Percentiles rank a stretch among this genome's conserved stretches.
Evolutionary conservation across 2,797 vertebrate genomes (phyloP).

Genomic region (Tapirus indicus): DNA sequence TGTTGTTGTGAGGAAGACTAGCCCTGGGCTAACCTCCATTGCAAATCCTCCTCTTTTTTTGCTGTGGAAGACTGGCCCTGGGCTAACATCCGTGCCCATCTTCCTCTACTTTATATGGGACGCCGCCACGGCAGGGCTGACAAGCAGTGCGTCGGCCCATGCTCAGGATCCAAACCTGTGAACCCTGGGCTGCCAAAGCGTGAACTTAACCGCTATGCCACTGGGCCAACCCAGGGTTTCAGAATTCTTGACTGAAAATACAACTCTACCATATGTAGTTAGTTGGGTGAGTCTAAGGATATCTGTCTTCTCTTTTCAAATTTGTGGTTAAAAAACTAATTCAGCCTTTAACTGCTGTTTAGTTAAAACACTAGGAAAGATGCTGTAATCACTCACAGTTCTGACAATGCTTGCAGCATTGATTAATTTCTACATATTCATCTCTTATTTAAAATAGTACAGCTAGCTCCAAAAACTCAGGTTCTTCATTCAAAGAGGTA

Average conservation of each 20-base stretch:
- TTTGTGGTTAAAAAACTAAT: constrained; percentile 16
- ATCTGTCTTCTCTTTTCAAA: constrained; percentile 31
- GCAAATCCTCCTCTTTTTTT: no score
- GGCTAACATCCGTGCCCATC: no score
- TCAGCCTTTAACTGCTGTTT: not conserved
- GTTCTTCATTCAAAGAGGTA: constrained; percentile 8
- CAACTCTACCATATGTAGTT: not conserved
- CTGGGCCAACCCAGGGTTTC: no score
- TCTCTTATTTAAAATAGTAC: constrained; percentile 37
- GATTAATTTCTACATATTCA: not conserved
- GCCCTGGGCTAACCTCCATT: no score
- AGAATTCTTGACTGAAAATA: constrained; percentile 3
- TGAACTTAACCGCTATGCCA: no score
- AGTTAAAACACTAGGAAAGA: constrained; percentile 37
- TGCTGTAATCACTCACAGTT: not conserved
- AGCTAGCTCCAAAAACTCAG: not conserved
- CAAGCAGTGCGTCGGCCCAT: no score
- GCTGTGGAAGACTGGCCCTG: no score
- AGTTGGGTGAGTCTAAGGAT: not conserved
- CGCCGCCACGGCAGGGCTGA: no score
- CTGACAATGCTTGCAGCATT: not conserved
- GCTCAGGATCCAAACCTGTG: no score
- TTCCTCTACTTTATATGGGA: no score
- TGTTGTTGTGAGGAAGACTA: no score
- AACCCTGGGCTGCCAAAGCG: no score